Base-by-base conservation (phyloP, 2,797 vertebrate species). In the Morus bassanus region DNA sequence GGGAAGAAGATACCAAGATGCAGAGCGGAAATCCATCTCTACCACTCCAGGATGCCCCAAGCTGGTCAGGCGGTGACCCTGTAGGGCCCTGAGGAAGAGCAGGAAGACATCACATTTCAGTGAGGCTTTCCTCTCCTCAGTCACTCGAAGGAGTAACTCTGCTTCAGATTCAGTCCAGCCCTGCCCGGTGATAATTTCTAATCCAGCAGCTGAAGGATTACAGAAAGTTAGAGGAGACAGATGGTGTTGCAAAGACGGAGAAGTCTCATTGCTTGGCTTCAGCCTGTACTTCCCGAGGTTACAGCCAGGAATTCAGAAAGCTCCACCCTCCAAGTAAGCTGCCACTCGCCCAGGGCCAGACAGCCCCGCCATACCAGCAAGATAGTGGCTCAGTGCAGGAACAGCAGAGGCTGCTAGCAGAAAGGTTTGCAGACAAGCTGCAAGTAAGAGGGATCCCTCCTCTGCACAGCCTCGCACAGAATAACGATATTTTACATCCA, bases 221-320 rank as follows among this genome's bases (percentile, higher is more conserved):
- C 85, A 78, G 88, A 88, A 95, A 93, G 85, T 86, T 94, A 69
- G 60, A 95, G 39, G 69, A 94, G 93, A 97, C 93, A 97, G 96
- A 97, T 97, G 95, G 96, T 18, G 12, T 31, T 72, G 67, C 73
- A 91, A 94, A 96, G 78, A 84, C 9, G 1, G 68, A 86, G 82
- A 90, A 86, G 69, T 88, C 87, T 93, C 56, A 96, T 43, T 84
- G 83, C 83, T 94, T 96, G 95, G 77, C 59, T 92, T 21, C 60
- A 91, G 85, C 41, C 64, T 51, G 59, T n/a, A 39, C 45, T 95
- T 95, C 53, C 85, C 2, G 0, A 95, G 91, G 76, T 87, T 92
- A 87, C 3, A 5, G 56, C 12, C 18, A 65, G 81, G 88, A 95
- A 96, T 97, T 94, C 45, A 25, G 73, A 79, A 77, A 78, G 50